Base-by-base conservation (phyloP, 92 coral and sea anemone species). In the Desmophyllum pertusum region DNA sequence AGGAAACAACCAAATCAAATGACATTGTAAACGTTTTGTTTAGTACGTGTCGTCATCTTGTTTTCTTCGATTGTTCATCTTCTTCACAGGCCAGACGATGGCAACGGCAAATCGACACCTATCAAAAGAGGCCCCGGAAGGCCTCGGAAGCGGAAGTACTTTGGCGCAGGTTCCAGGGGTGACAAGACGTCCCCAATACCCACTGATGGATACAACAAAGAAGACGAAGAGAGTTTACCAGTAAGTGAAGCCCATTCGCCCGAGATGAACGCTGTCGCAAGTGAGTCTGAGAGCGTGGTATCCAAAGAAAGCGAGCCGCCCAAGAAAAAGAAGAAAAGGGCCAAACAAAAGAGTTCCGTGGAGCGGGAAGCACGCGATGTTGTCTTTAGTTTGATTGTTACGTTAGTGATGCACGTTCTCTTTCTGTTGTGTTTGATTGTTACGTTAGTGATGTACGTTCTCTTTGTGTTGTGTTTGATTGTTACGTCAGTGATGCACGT, bases 91-190 rank as follows among this genome's bases (percentile, higher is more conserved):
- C 80, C 76, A 27, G 96, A 94, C 14, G 82, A 81, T 37, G 83
- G 84, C 13, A 83, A 57, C 50, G 94, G 98, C 41, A 94, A 94
- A 74, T 85, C 63, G 38, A 90, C 93, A 73, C 98, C 97, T 3
- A 80, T 93, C 19, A 95, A 95, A 77, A 88, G 98, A 68, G 98
- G 98, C 21, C 98, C 98, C 39, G 98, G 98, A 14, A 82, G 98
- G 43, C 98, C 98, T 3, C 88, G 94, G 53, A 95, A 95, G 67
- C 64, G 98, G 70, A 95, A 95, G 55, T 93, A 95, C 84, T 95
- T 90, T 71, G 95, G 95, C 29, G 94, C 93, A 10, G 83, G 95
- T 66, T 61, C 91, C 21, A 85, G 86, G 52, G 83, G 80, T 46
- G 93, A 88, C 38, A 91, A 87, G 52, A 87, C 90, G 21, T 88